Base-by-base conservation (phyloP, 2,888 invertebrate species). In the Euplagia quadripunctaria region DNA sequence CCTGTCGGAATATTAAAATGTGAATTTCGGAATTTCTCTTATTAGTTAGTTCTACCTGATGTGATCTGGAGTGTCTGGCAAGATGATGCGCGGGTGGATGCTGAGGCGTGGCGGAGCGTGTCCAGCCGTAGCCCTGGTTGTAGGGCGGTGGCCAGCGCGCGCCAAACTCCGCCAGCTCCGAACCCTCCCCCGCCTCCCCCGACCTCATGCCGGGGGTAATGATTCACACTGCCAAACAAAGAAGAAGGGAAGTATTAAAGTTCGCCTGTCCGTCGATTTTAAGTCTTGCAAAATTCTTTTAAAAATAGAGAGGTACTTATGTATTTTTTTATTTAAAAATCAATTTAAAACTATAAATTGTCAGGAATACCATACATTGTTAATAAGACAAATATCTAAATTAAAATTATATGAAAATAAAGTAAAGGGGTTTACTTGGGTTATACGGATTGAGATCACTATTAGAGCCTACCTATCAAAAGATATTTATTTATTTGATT, bases 141-240 rank as follows among this genome's bases (percentile, higher is more conserved):
- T 96, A 96, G 88, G 96, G 94, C 91, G 94, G 96, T 94, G 94
- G 96, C 95, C 95, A 95, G 87, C 95, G 94, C 91, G 95, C 92
- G 84, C 96, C 94, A 86, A 96, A 93, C 93, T 95, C 96, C 89
- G 95, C 94, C 91, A 96, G 93, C 93, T 96, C 96, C 85, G 96
- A 95, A 88, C 93, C 96, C 96, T 94, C 96, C 91, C 94, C 95
- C 92, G 90, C 95, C 94, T 94, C 95, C 94, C 96, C 95, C 94
- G 96, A 95, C 94, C 96, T 95, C 94, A 96, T 96, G 94, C 96
- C 96, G 94, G 96, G 96, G 96, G 94, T 92, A 91, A 89, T 91
- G 86, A 84, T 87, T 84, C 84, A 85, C 89, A 86, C 95, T 94
- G 85, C 3, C 81, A 76, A 51, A 67, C 46, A 70, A 71, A 43